Base-by-base conservation (phyloP, 2,797 vertebrate genomes). In the Phoebastria nigripes region DNA sequence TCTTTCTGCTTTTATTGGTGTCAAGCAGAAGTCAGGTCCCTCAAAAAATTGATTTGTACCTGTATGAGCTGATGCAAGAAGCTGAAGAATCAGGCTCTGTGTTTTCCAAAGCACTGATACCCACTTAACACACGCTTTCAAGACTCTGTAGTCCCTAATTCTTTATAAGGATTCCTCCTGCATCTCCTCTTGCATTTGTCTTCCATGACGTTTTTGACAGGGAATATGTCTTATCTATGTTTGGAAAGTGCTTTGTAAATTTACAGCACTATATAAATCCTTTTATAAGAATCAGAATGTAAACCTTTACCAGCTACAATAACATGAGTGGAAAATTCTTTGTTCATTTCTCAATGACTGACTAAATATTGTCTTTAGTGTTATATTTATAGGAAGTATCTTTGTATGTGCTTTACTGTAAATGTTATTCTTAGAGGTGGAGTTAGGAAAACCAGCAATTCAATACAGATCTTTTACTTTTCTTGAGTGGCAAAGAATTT, bases 351-450 rank as follows among this genome's bases (percentile, higher is more conserved):
- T 91, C 55, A 89, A 52, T 83, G 62, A 65, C 46, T 90, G 69
- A 90, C 49, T 90, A 93, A 94, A 94, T 96, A 86, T 88, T 93
- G 77, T 69, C 73, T 89, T 89, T 73, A 94, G 35, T 12, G 17
- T 47, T 93, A 41, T 56, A 88, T 84, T 91, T 93, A 90, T 90
- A 90, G 58, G 39, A 69, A 69, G 22, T 79, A 84, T 87, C 80
- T 76, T 94, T 63, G 6, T 58, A 74, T 69, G 51, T 69, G 17
- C 26, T 58, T 93, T 93, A 90, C 24, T 79, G 41, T 70, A 91
- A 91, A 90, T 82, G 70, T 86, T 93, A 84, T 94, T 93, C 80
- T 94, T 96, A 90, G 74, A 94, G 29, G 31, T 52, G 31, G 77
- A 94, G 73, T 73, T 94, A 84, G 47, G 29, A 86, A 96, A 90